Percentiles rank a stretch among this genome's conserved stretches.
These are phyloP conservation scores for Anguilla pacifica DNA, from an alignment of 2,797 vertebrate genomes.

Conservation along the genomic window DNA sequence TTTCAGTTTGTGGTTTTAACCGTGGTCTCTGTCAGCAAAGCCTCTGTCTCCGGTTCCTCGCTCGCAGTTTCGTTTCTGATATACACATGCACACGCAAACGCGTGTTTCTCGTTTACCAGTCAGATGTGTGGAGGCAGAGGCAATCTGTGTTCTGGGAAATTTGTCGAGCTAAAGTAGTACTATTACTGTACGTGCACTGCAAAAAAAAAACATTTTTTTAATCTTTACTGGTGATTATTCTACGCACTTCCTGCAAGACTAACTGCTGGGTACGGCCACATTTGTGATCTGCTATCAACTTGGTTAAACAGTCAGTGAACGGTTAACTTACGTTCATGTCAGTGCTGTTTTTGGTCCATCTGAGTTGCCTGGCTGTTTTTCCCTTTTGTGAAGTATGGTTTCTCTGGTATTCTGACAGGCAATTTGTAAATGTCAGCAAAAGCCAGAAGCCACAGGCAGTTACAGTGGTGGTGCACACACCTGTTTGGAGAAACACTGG, in stretches of 20 bases:
- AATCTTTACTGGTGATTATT: neutral
- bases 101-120: constrained; percentile 47
- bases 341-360: neutral
- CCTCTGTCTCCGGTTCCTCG: constrained; percentile 43
- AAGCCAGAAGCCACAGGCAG: constrained; percentile 31
- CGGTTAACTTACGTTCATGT: too few species aligned
- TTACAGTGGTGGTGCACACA: constrained; percentile 25
- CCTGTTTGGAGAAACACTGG: constrained; percentile 27
- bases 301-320: neutral
- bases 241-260: neutral
- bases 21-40: constrained; percentile 43
- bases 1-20: constrained; percentile 72
- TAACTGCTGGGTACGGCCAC: neutral
- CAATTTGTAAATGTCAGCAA: constrained; percentile 32
- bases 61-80: constrained; percentile 49
- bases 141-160: constrained; percentile 59
- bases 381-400: constrained; percentile 2
- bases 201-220: neutral
- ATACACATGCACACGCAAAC: constrained; percentile 5
- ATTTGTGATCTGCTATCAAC: neutral
- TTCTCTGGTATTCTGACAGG: neutral
- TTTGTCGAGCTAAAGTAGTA: constrained; percentile 48
- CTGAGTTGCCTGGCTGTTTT: constrained; percentile 51
- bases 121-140: constrained; percentile 54
- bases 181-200: constrained; percentile 56